Base-by-base conservation (phyloP, 2,888 invertebrate species). In the Melitaea athalia region DNA sequence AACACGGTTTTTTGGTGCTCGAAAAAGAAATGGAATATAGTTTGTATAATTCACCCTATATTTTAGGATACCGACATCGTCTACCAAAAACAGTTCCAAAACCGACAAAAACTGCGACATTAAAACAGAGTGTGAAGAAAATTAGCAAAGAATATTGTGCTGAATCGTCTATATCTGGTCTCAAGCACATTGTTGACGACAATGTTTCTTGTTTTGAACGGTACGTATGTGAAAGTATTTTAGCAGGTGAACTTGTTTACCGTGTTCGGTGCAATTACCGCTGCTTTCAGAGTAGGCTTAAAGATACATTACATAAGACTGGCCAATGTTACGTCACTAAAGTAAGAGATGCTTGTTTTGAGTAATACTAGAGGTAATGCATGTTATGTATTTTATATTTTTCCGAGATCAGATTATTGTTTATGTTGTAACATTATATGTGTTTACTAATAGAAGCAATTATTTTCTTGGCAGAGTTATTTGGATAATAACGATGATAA, bases 121-220 rank as follows among this genome's bases (percentile, higher is more conserved):
- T 89, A 1, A 85, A 83, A 72, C 80, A 84, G 43, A 89, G 91
- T 70, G 12, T 90, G 10, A 88, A 83, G 73, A 76, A 78, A 1
- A 79, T 92, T 38, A 82, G 84, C 71, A 90, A 80, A 75, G 86
- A 91, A 70, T 93, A 93, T 78, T 93, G 93, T 66, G 77, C 83
- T 14, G 91, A 92, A 73, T 92, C 93, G 10, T 92, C 93, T 1
- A 92, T 93, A 50, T 86, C 88, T 71, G 93, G 93, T 3, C 84
- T 93, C 5, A 91, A 91, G 68, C 89, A 92, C 75, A 81, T 93
- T 3, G 92, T 92, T 17, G 82, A 86, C 73, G 83, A 84, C 11
- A 84, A 84, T 45, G 86, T 87, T 50, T 77, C 91, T 24, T 81
- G 77, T 53, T 76, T 88, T 68, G 93, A 93, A 84, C 89, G 88